These are phyloP conservation scores for Cryptoprocta ferox DNA, from an alignment of 2,797 vertebrate species.

Conservation along the genomic window DNA sequence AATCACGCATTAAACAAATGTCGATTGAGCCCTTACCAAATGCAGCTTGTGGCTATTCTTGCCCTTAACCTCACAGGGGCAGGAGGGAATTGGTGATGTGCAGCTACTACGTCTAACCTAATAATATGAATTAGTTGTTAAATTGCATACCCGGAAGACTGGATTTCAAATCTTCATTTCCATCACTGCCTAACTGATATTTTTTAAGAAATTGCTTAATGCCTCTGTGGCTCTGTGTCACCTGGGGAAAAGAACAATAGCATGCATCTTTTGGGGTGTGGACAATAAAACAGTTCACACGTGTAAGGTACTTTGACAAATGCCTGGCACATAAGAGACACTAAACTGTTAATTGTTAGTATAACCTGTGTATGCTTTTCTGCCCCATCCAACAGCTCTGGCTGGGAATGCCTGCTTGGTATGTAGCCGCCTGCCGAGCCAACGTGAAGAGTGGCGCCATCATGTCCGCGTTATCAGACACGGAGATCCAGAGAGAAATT, in stretches of 20 bases:
- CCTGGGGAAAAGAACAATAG: neutral
- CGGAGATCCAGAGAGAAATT: slow-evolving; percentile 98
- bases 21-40: neutral
- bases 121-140: neutral
- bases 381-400: slow-evolving; percentile 89
- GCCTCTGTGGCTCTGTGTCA: neutral
- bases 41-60: neutral
- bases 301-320: neutral
- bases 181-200: neutral
- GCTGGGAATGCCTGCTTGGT: slow-evolving; percentile 99
- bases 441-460: slow-evolving; percentile 99
- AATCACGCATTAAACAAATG: neutral
- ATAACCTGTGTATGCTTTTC: neutral
- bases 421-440: slow-evolving; percentile 97
- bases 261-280: neutral
- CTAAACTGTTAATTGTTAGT: neutral
- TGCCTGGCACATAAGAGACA: neutral
- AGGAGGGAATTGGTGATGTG: neutral
- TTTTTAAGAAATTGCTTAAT: neutral
- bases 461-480: slow-evolving; percentile 98
- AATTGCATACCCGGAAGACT: neutral
- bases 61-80: neutral
- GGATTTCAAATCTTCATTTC: neutral
- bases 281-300: neutral
- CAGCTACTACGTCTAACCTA: neutral